phyloP scores from a whole-genome alignment of 1,140 invertebrate species.

The Mercenaria mercenaria region DNA sequence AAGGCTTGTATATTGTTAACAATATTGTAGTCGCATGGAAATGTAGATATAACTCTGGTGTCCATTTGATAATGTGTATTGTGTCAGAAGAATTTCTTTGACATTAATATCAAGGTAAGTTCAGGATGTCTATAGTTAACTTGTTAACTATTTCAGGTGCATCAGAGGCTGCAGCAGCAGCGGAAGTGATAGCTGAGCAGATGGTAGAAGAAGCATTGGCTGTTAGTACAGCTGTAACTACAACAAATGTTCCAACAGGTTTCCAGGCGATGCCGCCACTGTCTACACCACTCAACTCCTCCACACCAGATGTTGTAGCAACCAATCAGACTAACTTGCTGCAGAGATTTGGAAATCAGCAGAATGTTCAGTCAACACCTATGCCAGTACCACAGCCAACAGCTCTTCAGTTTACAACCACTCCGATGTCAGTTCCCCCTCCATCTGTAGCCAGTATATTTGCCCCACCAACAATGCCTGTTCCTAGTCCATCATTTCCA shows the following conservation, averaged over 20 bases:
- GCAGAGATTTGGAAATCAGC: neutral
- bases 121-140: no score
- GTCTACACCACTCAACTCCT: slow-evolving; percentile 5
- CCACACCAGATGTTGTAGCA: neutral
- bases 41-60: no score
- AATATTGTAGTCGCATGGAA: no score
- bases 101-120: no score
- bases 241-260: slow-evolving; percentile 48
- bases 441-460: slow-evolving; percentile 36
- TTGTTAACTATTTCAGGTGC: no score
- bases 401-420: slow-evolving; percentile 31
- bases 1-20: no score
- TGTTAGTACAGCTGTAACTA: slow-evolving; percentile 42
- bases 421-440: neutral
- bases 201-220: slow-evolving; percentile 86
- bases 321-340: neutral
- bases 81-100: no score
- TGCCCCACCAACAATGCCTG: slow-evolving; percentile 61
- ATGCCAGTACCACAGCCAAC: neutral
- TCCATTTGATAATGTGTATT: no score
- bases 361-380: neutral
- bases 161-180: slow-evolving; percentile 76
- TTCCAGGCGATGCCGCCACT: slow-evolving; percentile 50
- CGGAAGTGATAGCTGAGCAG: slow-evolving; percentile 86
- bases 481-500: slow-evolving; percentile 57